These are phyloP conservation scores for Drosophila subsilvestris DNA, from an alignment of 2,888 invertebrate species.

Conservation along the genomic window DNA sequence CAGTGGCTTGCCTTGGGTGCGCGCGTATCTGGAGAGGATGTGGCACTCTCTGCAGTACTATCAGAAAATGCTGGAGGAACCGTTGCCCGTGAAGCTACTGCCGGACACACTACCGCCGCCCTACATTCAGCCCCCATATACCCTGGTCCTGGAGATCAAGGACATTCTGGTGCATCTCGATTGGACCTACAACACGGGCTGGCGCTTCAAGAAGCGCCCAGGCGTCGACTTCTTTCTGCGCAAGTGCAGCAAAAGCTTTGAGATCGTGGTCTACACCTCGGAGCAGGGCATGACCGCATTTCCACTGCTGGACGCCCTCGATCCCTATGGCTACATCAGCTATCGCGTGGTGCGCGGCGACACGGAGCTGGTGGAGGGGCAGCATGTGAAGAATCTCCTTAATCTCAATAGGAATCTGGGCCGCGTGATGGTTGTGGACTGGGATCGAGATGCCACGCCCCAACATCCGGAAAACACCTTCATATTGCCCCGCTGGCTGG, in stretches of 20 bases:
- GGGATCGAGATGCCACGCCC: constrained; percentile 93
- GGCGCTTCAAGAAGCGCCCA: constrained; percentile 99
- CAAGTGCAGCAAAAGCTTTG: constrained; percentile 94
- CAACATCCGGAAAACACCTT: constrained; percentile 95
- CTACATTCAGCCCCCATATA: constrained; percentile 97
- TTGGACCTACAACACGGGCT: constrained; percentile 95
- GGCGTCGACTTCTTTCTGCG: constrained; percentile 97
- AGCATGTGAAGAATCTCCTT: constrained; percentile 95
- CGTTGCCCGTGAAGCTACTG: constrained; percentile 94
- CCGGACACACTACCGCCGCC: constrained; percentile 96
- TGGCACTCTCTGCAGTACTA: constrained; percentile 89
- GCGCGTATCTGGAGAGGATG: constrained; percentile 89
- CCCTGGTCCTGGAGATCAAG: constrained; percentile 96
- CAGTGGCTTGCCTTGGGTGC: constrained; percentile 87
- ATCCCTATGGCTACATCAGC: constrained; percentile 94
- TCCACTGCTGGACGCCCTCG: constrained; percentile 96
- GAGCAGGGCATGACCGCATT: constrained; percentile 98
- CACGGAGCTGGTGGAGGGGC: constrained; percentile 96
- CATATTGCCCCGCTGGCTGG: constrained; percentile 94
- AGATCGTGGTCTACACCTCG: constrained; percentile 97
- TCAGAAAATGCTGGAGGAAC: constrained; percentile 94
- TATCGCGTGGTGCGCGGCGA: constrained; percentile 97
- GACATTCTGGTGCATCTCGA: constrained; percentile 95
- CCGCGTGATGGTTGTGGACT: constrained; percentile 97
- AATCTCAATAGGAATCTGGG: constrained; percentile 92